Base-by-base conservation (phyloP, 1,140 invertebrate genomes). In the Bombus pyrosoma region DNA sequence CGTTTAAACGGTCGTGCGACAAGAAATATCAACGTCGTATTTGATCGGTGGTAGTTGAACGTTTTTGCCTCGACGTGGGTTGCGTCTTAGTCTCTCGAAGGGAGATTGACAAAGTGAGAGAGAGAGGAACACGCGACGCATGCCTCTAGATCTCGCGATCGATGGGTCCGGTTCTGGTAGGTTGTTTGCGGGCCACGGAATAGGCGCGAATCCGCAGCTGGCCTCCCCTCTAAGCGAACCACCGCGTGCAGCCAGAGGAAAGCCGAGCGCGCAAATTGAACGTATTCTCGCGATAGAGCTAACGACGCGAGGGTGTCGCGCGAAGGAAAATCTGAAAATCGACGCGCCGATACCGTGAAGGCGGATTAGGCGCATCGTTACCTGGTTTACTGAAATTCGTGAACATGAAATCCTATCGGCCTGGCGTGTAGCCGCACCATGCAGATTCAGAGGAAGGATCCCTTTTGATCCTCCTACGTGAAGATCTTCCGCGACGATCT, bases 301-400 rank as follows among this genome's bases (percentile, higher is more conserved):
- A 41, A 39, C 53, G 77, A 34, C 62, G 85, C 68, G 71, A 68
- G 15, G 10, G 41, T 77, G 78, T 32, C 43, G 22, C 82, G 34
- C 83, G 78, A 37, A 6, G 5, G n/a, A 37, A 28, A 37, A 64
- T 88, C 72, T 77, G 43, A 79, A 83, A 76, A 87, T 47, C 86
- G 90, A 87, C 59, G 79, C 83, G 86, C 69, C 79, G 66, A 77
- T 77, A 59, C 85, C 86, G 85, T 85, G 80, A 34, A 62, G 59
- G 57, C 71, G 86, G 32, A n/a, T 84, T 53, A 39, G 81, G 71
- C 85, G 86, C 78, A 87, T 90, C 80, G 91, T 95, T 95, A 95
- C 94, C 94, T 95, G 94, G 89, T 93, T 90, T 93, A 91, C 86
- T 91, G 89, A 91, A 93, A 94, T 93, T 93, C 93, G 91, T 94